Evolutionary conservation across 2,888 invertebrate species (phyloP).

Genomic region (Perithous albicinctus): DNA sequence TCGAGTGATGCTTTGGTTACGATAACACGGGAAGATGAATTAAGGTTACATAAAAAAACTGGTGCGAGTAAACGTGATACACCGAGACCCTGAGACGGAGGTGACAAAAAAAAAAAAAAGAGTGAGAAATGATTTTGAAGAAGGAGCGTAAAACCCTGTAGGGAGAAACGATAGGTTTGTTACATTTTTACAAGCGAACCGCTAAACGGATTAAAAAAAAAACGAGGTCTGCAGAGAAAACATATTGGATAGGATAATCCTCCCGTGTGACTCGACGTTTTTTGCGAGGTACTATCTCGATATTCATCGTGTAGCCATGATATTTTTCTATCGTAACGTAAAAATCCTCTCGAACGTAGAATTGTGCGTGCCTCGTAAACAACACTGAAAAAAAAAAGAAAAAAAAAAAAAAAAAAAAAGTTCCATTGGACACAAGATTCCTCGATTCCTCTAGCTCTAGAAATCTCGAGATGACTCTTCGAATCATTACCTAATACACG

Average conservation of each 20-base stretch:
- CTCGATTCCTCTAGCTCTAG: conserved; percentile 45
- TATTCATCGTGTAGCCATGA: conserved; percentile 56
- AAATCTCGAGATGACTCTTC: conserved; percentile 32
- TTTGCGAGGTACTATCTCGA: conserved; percentile 42
- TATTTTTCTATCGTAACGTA: conserved; percentile 65
- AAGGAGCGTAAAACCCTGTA: conserved; percentile 11
- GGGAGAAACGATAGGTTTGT: conserved; percentile 67
- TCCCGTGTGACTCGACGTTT: conserved; percentile 35
- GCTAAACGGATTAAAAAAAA: conserved; percentile 34
- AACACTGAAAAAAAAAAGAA: conserved; percentile 9
- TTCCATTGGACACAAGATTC: conserved; percentile 35
- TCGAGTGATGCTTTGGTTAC: conserved; percentile 9
- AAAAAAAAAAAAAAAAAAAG: too few relatives aligned
- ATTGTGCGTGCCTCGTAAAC: conserved; percentile 45
- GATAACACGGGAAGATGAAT: conserved; percentile 22
- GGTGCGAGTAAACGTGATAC: conserved; percentile 9
- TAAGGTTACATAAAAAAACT: conserved; percentile 10
- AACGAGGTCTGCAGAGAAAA: conserved; percentile 59
- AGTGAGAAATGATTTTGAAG: conserved; percentile 1
- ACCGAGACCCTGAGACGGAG: conserved; percentile 9
- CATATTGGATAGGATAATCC: conserved; percentile 26
- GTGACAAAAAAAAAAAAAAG: conserved; percentile 20
- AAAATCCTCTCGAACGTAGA: conserved; percentile 12
- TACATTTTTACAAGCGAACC: conserved; percentile 68
- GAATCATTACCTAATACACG: conserved; percentile 20